Percentiles rank a stretch among this genome's conserved stretches.
Conservation (phyloP, 2,113 vertebrate species). For the Phylloscopus trochilus region DNA sequence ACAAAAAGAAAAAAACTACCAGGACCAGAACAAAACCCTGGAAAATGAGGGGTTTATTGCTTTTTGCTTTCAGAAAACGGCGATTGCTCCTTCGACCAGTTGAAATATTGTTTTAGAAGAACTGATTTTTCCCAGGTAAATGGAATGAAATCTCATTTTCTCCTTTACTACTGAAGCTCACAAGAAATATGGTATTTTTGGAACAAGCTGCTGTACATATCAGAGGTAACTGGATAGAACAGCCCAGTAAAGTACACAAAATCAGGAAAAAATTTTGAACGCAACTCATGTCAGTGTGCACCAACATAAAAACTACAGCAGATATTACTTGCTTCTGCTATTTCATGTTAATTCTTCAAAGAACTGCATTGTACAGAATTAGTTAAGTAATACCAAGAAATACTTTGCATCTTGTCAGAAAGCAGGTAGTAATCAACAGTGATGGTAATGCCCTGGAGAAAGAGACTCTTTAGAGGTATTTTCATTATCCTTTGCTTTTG, state of each 20-base stretch:
- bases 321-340: neutral
- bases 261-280: neutral
- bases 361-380: neutral
- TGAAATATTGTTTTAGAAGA: neutral
- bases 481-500: neutral
- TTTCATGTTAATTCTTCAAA: neutral
- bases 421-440: neutral
- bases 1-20: neutral
- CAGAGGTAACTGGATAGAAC: neutral
- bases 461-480: neutral
- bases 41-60: neutral
- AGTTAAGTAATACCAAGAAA: neutral
- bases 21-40: neutral
- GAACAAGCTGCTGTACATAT: neutral
- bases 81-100: neutral
- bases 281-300: neutral
- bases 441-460: neutral
- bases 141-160: neutral
- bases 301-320: neutral
- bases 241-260: neutral
- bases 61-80: neutral
- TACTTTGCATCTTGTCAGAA: neutral
- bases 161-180: neutral
- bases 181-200: neutral
- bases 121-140: neutral